Base-by-base conservation (phyloP, 2,113 vertebrate genomes). In the Hippocampus barbouri region DNA sequence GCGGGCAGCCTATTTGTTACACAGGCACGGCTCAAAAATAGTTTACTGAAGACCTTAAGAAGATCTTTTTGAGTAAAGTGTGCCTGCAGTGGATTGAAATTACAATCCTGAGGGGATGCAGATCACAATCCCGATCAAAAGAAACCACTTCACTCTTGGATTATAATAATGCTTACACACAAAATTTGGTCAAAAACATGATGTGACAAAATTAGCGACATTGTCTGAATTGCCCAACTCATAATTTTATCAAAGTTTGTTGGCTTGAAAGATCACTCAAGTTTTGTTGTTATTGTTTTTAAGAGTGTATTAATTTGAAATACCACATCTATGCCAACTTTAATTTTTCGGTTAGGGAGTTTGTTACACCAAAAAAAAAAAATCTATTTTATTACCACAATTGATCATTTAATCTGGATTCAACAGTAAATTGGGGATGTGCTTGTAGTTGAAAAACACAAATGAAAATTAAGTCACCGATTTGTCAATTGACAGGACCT, bases 1-100 rank as follows among this genome's bases (percentile, higher is more conserved):
- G 71, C 43, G 23, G 47, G 79, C 45, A 49, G 54, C 59, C 66
- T 68, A 8, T 71, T 67, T 23, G 71, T 68, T 71, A 62, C 66
- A 34, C 8, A 27, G 69, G 61, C 49, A 57, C 56, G 38, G 53
- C 62, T 63, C 56, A 68, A 73, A 59, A 41, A 41, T 4, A 68
- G 23, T 61, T 59, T 59, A 76, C n/a, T 40, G 66, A 41, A 20
- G 34, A 40, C 20, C 4, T 63, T 38, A 9, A 40, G 9, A 53
- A 30, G 8, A 15, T 63, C 23, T 57, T 47, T 49, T n/a, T n/a
- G 2, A 40, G 51, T 20, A 18, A 59, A 34, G 18, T n/a, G 8
- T 72, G 34, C 16, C 57, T 49, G 21, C 30, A 70, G 61, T 64
- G 38, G 14, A 72, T 61, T 12, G 1, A 66, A 68, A 62, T 57